These are phyloP conservation scores for Umimayanthus chanpuru DNA, from an alignment of 92 coral and sea anemone genomes.

Conservation along the genomic window DNA sequence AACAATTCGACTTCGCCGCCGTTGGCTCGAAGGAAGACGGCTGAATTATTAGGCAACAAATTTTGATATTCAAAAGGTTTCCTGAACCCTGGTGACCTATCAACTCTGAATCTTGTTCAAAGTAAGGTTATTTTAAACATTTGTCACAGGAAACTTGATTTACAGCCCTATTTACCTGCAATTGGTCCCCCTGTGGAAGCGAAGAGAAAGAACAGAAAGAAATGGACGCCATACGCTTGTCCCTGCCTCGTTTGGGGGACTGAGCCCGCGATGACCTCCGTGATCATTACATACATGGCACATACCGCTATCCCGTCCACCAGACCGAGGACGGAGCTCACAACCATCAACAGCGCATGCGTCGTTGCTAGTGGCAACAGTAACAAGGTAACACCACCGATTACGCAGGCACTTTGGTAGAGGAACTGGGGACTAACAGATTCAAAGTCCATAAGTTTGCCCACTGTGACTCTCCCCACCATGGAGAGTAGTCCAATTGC, in stretches of 20 bases:
- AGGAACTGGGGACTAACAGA: neutral
- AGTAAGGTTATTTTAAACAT: too few relatives aligned
- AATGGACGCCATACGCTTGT: slow-evolving; percentile 1
- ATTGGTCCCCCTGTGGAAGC: neutral
- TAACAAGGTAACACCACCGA: neutral
- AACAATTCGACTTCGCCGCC: too few relatives aligned
- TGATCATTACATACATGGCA: neutral
- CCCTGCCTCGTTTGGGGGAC: neutral
- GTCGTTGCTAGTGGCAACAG: slow-evolving; percentile 5
- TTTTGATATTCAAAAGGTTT: too few relatives aligned
- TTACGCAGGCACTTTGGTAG: neutral
- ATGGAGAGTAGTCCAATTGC: neutral
- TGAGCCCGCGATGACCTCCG: neutral
- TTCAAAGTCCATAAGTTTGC: neutral
- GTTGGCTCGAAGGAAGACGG: too few relatives aligned
- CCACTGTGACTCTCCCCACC: neutral
- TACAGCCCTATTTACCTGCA: neutral
- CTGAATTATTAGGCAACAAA: too few relatives aligned
- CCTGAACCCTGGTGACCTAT: too few relatives aligned
- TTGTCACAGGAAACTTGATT: too few relatives aligned
- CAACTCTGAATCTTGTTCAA: too few relatives aligned
- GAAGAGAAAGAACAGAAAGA: slow-evolving; percentile 1
- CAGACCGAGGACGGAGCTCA: neutral
- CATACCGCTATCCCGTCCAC: neutral
- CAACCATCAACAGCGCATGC: neutral